Percentiles rank a stretch among this genome's conserved stretches.
phyloP scores from a whole-genome alignment of 2,113 vertebrate genomes.

The Oceanodroma tethys region DNA sequence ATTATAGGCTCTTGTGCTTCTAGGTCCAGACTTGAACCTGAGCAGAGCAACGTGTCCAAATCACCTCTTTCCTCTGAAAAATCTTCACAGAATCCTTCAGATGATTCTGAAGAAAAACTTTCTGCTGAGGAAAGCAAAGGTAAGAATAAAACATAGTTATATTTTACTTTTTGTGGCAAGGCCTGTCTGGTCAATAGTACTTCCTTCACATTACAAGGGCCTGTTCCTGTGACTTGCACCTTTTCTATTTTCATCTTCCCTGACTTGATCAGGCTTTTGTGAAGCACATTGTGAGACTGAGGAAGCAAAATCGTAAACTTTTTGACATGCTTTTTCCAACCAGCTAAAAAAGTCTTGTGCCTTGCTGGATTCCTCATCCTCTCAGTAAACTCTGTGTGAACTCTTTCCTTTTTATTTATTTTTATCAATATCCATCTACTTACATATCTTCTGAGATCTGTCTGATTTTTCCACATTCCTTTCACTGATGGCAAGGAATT shows the following conservation, averaged over 20 bases:
- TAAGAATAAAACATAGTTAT: background rate
- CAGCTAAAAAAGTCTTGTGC: background rate
- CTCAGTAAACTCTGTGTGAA: background rate
- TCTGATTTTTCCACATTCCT: background rate
- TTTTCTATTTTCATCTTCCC: background rate
- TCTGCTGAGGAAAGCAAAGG: constrained; percentile 79
- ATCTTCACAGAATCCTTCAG: background rate
- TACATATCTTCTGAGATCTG: background rate
- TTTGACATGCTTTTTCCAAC: background rate
- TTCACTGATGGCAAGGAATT: background rate
- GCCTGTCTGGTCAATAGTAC: background rate
- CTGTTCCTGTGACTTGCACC: background rate
- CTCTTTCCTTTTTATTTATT: background rate
- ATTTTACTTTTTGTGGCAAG: background rate
- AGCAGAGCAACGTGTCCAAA: constrained; percentile 68
- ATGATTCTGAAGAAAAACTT: constrained; percentile 74
- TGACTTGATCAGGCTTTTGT: background rate
- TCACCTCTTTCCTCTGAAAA: constrained; percentile 49
- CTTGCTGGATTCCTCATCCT: background rate
- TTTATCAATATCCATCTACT: background rate
- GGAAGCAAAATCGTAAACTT: background rate
- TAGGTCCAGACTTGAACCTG: constrained; percentile 89
- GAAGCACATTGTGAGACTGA: background rate
- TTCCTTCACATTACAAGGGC: background rate
- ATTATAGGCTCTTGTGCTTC: background rate